These are phyloP conservation scores for Sycophila sp. DNA, from an alignment of 1,140 invertebrate genomes.

Conservation along the genomic window DNA sequence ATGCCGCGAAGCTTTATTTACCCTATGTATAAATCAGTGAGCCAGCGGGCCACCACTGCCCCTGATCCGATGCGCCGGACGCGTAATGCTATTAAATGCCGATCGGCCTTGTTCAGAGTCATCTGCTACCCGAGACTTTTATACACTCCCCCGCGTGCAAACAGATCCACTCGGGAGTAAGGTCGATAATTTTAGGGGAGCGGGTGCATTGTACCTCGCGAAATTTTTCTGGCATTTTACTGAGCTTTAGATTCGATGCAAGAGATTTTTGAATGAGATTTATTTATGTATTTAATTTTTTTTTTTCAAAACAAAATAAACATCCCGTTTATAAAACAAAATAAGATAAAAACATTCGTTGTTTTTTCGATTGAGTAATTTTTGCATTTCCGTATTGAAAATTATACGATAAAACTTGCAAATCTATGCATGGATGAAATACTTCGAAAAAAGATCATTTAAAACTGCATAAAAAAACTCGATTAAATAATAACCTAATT, in stretches of 20 bases:
- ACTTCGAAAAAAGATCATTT: not conserved
- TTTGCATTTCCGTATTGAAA: too few species aligned
- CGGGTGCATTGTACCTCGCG: too few species aligned
- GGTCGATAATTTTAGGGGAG: not conserved
- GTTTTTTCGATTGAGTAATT: not conserved
- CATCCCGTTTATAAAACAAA: not conserved
- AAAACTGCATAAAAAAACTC: not conserved
- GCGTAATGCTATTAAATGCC: conserved; percentile 20
- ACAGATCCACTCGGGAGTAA: not conserved
- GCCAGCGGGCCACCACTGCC: not conserved
- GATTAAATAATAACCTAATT: not conserved
- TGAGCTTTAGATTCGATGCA: too few species aligned
- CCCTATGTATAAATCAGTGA: conserved; percentile 5
- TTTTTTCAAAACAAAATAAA: too few species aligned
- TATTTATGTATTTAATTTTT: too few species aligned
- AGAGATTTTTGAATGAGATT: too few species aligned
- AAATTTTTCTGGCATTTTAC: too few species aligned
- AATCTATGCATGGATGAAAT: too few species aligned
- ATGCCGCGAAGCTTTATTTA: not conserved
- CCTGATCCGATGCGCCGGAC: not conserved
- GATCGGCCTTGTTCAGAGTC: conserved; percentile 23
- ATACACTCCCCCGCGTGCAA: not conserved
- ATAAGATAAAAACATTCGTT: too few species aligned
- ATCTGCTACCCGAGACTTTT: conserved; percentile 18
- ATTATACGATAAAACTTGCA: too few species aligned